Evolutionary conservation across 2,888 invertebrate species (phyloP).

Genomic region (Neoascia interrupta): DNA sequence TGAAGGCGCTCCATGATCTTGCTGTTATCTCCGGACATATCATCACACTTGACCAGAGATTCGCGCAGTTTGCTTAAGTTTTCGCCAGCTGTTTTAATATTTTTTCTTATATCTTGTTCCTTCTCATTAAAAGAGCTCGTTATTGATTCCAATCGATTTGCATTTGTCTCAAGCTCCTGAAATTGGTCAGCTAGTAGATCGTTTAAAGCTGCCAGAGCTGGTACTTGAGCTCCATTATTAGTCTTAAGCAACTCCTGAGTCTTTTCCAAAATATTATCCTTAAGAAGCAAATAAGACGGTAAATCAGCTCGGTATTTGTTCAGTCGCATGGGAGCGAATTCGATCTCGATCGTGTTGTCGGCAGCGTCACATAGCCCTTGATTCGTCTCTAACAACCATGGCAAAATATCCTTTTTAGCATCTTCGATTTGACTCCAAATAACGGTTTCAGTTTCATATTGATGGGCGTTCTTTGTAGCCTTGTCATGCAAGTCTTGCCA

Average conservation of each 20-base stretch:
- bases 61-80: constrained; percentile 88
- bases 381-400: constrained; percentile 92
- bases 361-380: constrained; percentile 87
- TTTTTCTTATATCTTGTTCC: constrained; percentile 86
- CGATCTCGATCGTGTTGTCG: constrained; percentile 89
- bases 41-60: constrained; percentile 92
- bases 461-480: constrained; percentile 87
- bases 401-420: constrained; percentile 88
- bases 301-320: constrained; percentile 92
- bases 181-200: constrained; percentile 88
- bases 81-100: constrained; percentile 86
- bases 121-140: constrained; percentile 87
- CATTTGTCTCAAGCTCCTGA: constrained; percentile 85
- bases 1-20: constrained; percentile 90
- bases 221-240: constrained; percentile 86
- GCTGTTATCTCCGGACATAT: constrained; percentile 91
- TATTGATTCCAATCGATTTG: constrained; percentile 86
- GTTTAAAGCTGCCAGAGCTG: constrained; percentile 84
- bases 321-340: constrained; percentile 88
- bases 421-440: constrained; percentile 96
- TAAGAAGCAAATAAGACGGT: constrained; percentile 87
- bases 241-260: constrained; percentile 88
- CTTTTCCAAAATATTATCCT: constrained; percentile 89
- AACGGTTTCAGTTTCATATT: constrained; percentile 92
- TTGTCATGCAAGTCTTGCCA: constrained; percentile 88